A percentile compares a stretch with the other conserved stretches of the same genome.
Evolutionary conservation across 1,140 invertebrate genomes (phyloP).

Genomic region (Trypoxylus dichotomus): DNA sequence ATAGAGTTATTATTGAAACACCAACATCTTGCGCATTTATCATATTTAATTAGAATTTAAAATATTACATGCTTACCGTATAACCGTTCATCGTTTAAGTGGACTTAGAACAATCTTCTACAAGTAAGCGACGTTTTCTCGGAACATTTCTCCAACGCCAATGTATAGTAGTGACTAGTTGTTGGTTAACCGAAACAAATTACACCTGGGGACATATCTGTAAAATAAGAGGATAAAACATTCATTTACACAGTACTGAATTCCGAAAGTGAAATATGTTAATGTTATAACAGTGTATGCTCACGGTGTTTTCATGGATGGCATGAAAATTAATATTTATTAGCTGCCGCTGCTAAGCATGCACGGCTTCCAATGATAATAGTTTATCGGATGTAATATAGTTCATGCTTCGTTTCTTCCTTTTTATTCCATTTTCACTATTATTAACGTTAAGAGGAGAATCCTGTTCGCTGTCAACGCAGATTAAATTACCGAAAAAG

Average conservation of each 20-base stretch:
- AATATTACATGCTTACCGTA: not conserved
- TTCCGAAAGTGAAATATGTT: not conserved
- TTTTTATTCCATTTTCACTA: conserved; percentile 13
- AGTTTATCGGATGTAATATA: not conserved
- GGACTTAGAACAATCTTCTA: not conserved
- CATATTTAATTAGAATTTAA: not conserved
- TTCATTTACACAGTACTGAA: not conserved
- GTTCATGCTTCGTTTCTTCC: not conserved
- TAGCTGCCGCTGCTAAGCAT: not conserved
- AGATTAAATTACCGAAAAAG: not conserved
- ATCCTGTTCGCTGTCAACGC: not conserved
- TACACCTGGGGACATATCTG: not conserved
- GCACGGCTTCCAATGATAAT: not conserved
- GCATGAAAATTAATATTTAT: not conserved
- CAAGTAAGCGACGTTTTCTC: not conserved
- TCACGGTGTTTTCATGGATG: not conserved
- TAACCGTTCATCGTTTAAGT: not conserved
- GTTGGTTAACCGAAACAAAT: not conserved
- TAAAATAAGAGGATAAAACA: not conserved
- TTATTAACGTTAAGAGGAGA: not conserved
- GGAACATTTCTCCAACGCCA: not conserved
- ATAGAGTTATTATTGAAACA: too few species aligned
- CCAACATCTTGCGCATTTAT: not conserved
- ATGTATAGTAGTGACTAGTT: not conserved
- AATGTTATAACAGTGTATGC: not conserved